A percentile compares a stretch with the other conserved stretches of the same genome.
phyloP scores from a whole-genome alignment of 2,113 vertebrate genomes.

The Peucedramus taeniatus region DNA sequence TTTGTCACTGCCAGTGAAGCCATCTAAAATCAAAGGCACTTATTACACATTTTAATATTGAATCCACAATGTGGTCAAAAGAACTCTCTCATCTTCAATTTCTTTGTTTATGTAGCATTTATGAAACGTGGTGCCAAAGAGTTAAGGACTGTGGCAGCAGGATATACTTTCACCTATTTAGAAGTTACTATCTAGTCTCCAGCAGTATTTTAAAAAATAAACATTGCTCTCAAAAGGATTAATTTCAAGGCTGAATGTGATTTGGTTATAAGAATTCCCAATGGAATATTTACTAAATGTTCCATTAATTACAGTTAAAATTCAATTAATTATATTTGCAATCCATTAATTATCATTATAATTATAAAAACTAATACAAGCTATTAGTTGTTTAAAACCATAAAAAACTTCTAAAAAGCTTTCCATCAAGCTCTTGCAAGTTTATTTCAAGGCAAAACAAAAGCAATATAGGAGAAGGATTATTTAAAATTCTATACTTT shows the following conservation, averaged over 20 bases:
- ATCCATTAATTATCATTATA: neutral
- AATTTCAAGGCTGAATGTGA: neutral
- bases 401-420: neutral
- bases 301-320: neutral
- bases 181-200: neutral
- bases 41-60: neutral
- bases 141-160: neutral
- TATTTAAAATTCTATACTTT: neutral
- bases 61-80: neutral
- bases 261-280: neutral
- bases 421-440: neutral
- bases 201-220: neutral
- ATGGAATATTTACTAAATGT: neutral
- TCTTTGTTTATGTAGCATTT: neutral
- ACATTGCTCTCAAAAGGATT: neutral
- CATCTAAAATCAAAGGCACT: slow-evolving; percentile 80
- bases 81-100: neutral
- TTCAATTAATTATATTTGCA: neutral
- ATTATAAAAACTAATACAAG: neutral
- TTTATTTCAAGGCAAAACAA: neutral
- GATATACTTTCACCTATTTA: neutral
- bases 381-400: neutral
- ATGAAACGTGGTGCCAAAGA: neutral
- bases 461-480: neutral
- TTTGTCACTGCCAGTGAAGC: slow-evolving; percentile 95